Percentiles rank a stretch among this genome's conserved stretches.
phyloP scores from a whole-genome alignment of 1,140 invertebrate species.

The Lasioglossum baleicum region DNA sequence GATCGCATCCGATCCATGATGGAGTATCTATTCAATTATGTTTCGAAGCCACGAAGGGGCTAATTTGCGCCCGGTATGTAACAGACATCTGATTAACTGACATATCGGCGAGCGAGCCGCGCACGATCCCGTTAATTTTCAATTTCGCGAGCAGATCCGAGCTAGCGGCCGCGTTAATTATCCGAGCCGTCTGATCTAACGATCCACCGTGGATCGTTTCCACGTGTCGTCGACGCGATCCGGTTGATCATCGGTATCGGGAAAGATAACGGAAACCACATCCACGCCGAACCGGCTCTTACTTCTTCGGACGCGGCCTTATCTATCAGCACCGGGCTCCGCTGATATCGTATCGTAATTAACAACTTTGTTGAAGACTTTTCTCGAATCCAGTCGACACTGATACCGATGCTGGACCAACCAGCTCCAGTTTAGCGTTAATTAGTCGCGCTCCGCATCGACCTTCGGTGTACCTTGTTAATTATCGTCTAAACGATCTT shows the following conservation, averaged over 20 bases:
- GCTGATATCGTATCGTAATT: conserved; percentile 41
- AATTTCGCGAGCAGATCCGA: background rate
- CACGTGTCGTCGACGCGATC: background rate
- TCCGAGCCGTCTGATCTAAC: background rate
- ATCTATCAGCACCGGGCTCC: background rate
- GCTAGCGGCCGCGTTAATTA: background rate
- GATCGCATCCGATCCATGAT: background rate
- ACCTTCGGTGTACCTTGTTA: conserved; percentile 40
- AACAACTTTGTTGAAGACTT: conserved; percentile 30
- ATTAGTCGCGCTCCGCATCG: conserved; percentile 40
- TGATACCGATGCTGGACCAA: conserved; percentile 12
- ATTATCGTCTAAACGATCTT: conserved; percentile 46
- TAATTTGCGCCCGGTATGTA: background rate
- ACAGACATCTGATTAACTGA: background rate
- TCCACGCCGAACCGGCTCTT: background rate
- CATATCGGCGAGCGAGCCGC: background rate
- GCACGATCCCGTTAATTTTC: background rate
- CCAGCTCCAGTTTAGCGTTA: conserved; percentile 22
- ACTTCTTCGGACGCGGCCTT: background rate
- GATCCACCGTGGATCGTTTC: background rate
- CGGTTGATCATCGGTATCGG: background rate
- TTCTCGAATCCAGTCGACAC: background rate
- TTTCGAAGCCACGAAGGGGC: background rate
- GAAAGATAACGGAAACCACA: background rate
- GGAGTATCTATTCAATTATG: background rate